Conservation (phyloP, 2,113 vertebrate genomes). For the human region DNA sequence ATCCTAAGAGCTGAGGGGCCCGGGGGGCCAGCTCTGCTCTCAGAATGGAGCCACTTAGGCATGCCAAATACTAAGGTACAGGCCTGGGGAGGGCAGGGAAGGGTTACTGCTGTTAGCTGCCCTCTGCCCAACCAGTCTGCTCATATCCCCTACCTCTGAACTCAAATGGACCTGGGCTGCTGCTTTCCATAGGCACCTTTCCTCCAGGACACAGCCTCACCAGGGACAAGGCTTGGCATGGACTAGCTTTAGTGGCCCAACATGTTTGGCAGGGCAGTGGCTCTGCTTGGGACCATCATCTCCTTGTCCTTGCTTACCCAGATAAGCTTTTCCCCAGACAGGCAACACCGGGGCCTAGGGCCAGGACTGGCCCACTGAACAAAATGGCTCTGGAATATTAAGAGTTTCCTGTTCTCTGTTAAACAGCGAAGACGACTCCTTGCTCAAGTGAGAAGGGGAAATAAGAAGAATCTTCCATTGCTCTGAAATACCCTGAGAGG, state of each 20-base stretch:
- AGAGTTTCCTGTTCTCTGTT: not conserved
- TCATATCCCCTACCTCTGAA: not conserved
- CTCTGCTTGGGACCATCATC: not conserved
- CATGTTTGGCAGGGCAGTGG: not conserved
- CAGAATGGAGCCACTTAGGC: not conserved
- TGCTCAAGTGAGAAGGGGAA: not conserved
- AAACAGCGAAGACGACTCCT: not conserved
- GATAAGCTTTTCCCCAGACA: not conserved
- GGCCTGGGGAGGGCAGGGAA: not conserved
- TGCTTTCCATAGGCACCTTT: not conserved
- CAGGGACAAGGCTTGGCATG: not conserved
- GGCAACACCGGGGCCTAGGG: not conserved
- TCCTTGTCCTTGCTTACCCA: not conserved
- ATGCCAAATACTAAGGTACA: not conserved
- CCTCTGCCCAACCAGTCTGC: not conserved
- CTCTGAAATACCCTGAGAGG: not conserved
- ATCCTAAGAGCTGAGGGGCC: not conserved
- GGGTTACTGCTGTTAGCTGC: not conserved
- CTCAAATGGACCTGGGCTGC: too few species aligned
- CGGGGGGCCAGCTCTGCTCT: not conserved
- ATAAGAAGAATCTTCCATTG: not conserved
- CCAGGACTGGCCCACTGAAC: not conserved
- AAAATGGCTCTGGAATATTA: not conserved
- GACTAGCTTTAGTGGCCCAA: rapidly evolving
- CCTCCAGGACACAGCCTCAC: not conserved